A percentile compares a stretch with the other conserved stretches of the same genome.
phyloP scores from a whole-genome alignment of 1,140 invertebrate genomes.

The Aphaenogaster rudis region DNA sequence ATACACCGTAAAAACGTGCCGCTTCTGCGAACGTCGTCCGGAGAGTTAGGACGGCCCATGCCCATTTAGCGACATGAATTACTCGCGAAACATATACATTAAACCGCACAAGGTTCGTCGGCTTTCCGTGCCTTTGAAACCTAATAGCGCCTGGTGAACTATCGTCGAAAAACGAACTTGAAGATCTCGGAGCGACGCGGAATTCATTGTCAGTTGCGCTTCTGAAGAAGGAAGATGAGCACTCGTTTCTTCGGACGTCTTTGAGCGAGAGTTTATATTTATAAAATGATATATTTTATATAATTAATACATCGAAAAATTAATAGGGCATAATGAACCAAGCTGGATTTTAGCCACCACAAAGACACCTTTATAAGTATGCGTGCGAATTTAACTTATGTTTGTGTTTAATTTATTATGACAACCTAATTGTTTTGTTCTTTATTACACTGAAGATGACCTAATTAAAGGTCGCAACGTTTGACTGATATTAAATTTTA shows the following conservation, averaged over 20 bases:
- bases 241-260: not conserved
- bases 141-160: not conserved
- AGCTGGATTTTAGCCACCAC: too few species aligned
- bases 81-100: slow-evolving; percentile 34
- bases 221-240: not conserved
- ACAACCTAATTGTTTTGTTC: too few species aligned
- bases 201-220: not conserved
- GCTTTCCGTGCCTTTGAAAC: slow-evolving; percentile 48
- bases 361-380: too few species aligned
- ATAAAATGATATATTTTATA: not conserved
- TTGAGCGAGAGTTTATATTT: not conserved
- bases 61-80: slow-evolving; percentile 26
- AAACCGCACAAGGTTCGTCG: slow-evolving; percentile 6
- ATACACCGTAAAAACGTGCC: slow-evolving; percentile 5
- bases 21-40: slow-evolving; percentile 4
- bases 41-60: slow-evolving; percentile 13
- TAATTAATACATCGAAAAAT: too few species aligned
- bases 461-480: too few species aligned
- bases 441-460: too few species aligned
- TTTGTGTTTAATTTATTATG: too few species aligned
- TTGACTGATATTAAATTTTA: too few species aligned
- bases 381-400: too few species aligned
- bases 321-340: too few species aligned
- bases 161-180: not conserved
- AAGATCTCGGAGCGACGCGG: not conserved